These are phyloP conservation scores for Cactoblastis cactorum DNA, from an alignment of 2,888 invertebrate species.

Conservation along the genomic window DNA sequence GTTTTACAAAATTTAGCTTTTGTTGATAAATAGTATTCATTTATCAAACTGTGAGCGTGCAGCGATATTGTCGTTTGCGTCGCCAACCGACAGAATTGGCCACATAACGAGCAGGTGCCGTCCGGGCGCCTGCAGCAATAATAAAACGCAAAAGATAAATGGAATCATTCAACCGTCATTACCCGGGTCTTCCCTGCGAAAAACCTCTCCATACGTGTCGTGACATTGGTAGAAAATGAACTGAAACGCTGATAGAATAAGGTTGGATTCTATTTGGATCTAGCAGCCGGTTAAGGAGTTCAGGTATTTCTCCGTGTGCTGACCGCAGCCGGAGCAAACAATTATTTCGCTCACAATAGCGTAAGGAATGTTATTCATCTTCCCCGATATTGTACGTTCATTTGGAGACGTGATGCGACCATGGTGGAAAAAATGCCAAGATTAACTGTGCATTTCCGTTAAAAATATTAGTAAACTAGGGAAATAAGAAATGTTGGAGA, in stretches of 20 bases:
- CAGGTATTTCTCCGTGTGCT: slow-evolving; percentile 27
- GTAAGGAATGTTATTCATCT: slow-evolving; percentile 31
- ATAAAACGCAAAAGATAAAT: slow-evolving; percentile 43
- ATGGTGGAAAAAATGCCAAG: slow-evolving; percentile 17
- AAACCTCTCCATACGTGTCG: slow-evolving; percentile 19
- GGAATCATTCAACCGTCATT: slow-evolving; percentile 42
- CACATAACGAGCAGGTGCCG: slow-evolving; percentile 23
- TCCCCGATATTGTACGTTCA: slow-evolving; percentile 22
- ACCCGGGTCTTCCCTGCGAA: slow-evolving; percentile 31
- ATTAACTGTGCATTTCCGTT: slow-evolving; percentile 8
- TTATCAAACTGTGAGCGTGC: no score
- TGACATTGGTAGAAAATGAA: slow-evolving; percentile 18
- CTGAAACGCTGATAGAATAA: slow-evolving; percentile 22
- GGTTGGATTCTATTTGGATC: slow-evolving; percentile 19
- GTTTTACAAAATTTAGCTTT: no score
- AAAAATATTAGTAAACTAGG: background rate
- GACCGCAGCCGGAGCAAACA: slow-evolving; percentile 27
- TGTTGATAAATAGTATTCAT: no score
- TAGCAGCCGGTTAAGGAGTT: slow-evolving; percentile 19
- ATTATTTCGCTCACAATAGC: slow-evolving; percentile 32
- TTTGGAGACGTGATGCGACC: slow-evolving; percentile 23
- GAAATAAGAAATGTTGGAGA: background rate
- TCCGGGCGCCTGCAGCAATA: slow-evolving; percentile 31
- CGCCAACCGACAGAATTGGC: slow-evolving; percentile 19
- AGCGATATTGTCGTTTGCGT: background rate